A percentile compares a stretch with the other conserved stretches of the same genome.
Conservation (phyloP, 1,140 invertebrate genomes). For the Polypedilum vanderplanki region DNA sequence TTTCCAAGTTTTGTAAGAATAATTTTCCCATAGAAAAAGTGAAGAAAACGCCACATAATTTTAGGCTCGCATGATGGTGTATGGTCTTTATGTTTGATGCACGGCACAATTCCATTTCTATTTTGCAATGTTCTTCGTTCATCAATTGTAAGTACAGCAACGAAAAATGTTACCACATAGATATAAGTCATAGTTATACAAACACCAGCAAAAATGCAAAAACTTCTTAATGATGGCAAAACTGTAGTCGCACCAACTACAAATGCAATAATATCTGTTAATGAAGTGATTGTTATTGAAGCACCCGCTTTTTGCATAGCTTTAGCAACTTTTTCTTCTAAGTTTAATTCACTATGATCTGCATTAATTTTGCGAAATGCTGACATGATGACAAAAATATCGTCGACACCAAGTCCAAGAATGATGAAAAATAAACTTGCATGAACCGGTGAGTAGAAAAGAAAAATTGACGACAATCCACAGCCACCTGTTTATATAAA, state of each 20-base stretch:
- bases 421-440: constrained; percentile 72
- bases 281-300: constrained; percentile 73
- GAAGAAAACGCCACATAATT: constrained; percentile 5
- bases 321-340: constrained; percentile 55
- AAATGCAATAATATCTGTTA: constrained; percentile 76
- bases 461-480: constrained; percentile 62
- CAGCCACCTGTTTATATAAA: constrained; percentile 44
- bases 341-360: constrained; percentile 40
- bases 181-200: constrained; percentile 66
- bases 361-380: constrained; percentile 56
- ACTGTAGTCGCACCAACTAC: constrained; percentile 64
- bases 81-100: constrained; percentile 52
- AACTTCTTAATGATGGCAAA: constrained; percentile 64
- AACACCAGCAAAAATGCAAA: constrained; percentile 65
- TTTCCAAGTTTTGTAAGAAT: constrained; percentile 40
- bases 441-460: constrained; percentile 75
- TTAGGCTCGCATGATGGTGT: constrained; percentile 3
- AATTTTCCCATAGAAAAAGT: constrained; percentile 34
- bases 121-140: constrained; percentile 53
- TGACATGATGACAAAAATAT: constrained; percentile 75
- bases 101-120: constrained; percentile 60
- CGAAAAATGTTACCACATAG: constrained; percentile 69
- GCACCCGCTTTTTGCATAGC: constrained; percentile 72
- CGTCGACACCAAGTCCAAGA: constrained; percentile 72
- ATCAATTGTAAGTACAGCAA: constrained; percentile 67